These are phyloP conservation scores for Patella depressa DNA, from an alignment of 2,888 invertebrate genomes.

Conservation along the genomic window DNA sequence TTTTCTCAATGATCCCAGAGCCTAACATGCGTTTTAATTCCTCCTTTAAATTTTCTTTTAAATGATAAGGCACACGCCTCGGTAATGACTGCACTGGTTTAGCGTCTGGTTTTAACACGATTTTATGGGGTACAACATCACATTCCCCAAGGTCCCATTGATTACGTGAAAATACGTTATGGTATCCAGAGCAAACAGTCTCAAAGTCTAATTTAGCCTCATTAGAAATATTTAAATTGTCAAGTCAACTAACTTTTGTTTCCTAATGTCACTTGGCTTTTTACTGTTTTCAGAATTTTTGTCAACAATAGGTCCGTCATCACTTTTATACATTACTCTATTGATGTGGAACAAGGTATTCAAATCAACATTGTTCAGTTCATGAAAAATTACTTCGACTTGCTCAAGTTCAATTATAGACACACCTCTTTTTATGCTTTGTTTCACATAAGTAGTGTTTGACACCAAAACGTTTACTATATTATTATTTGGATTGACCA, in stretches of 20 bases:
- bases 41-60: neutral
- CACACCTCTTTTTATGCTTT: neutral
- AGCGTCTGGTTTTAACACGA: neutral
- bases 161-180: neutral
- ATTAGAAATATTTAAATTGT: neutral
- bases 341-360: neutral
- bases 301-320: neutral
- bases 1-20: neutral
- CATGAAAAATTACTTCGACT: neutral
- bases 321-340: neutral
- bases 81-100: neutral
- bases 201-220: neutral
- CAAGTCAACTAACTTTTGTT: neutral
- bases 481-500: neutral
- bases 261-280: neutral
- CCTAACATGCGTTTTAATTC: neutral
- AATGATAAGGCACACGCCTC: neutral
- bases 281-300: neutral
- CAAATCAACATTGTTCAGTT: neutral
- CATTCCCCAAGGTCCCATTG: slow-evolving; percentile 3
- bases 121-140: neutral
- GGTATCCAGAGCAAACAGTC: neutral
- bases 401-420: neutral
- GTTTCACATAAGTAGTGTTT: neutral
- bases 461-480: slow-evolving; percentile 1